phyloP scores from a whole-genome alignment of 2,797 vertebrate species.

The Okamejei kenojei region DNA sequence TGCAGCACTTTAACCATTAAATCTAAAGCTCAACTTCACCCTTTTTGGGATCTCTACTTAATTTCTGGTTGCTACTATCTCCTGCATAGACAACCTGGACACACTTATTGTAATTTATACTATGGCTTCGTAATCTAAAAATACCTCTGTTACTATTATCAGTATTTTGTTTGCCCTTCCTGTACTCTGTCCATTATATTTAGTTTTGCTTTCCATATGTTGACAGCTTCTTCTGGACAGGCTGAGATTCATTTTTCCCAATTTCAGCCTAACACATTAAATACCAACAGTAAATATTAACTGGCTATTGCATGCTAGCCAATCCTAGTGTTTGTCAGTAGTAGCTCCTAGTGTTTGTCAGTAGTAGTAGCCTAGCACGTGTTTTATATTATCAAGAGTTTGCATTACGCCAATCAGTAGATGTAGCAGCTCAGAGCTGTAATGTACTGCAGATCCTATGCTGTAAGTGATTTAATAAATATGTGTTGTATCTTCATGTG shows the following conservation, averaged over 20 bases:
- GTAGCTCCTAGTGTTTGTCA: no score
- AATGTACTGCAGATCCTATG: no score
- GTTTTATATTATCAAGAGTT: no score
- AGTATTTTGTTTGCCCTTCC: background rate
- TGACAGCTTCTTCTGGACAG: background rate
- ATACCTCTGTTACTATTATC: background rate
- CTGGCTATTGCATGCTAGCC: no score
- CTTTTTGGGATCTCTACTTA: background rate
- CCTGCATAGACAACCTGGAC: background rate
- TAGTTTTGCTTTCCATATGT: background rate
- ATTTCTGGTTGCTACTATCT: background rate
- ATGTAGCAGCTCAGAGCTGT: no score
- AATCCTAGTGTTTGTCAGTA: no score
- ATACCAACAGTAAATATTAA: background rate
- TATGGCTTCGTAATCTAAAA: background rate
- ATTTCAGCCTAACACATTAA: no score
- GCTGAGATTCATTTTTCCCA: background rate
- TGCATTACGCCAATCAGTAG: no score
- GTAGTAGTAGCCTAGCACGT: no score
- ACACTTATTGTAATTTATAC: background rate
- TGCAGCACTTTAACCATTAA: background rate
- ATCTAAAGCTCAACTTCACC: background rate
- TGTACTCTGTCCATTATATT: background rate
- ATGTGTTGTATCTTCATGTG: no score
- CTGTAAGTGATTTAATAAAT: no score